Evolutionary conservation across 2,888 invertebrate genomes (phyloP).

Genomic region (Sisyra terminalis): DNA sequence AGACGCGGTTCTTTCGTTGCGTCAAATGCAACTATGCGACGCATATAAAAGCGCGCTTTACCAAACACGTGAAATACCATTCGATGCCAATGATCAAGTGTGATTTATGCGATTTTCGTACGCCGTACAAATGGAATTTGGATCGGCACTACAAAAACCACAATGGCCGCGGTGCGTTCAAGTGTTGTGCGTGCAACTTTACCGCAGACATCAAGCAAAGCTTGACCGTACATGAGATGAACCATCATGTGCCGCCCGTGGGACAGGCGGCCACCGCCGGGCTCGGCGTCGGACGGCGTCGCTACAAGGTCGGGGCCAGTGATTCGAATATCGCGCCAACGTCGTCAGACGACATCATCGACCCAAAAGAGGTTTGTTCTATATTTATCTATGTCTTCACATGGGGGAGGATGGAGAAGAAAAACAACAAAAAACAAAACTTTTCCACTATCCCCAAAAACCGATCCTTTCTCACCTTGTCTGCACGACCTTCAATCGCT

Average conservation of each 20-base stretch:
- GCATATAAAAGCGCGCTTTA: conserved; percentile 74
- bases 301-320: conserved; percentile 60
- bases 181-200: conserved; percentile 77
- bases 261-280: conserved; percentile 41
- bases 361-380: neutral
- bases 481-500: no score
- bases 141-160: conserved; percentile 89
- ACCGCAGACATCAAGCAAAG: conserved; percentile 85
- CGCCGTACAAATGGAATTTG: conserved; percentile 84
- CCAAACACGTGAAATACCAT: conserved; percentile 86
- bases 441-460: no score
- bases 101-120: conserved; percentile 81
- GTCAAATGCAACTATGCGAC: conserved; percentile 83
- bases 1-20: conserved; percentile 67
- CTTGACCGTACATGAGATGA: conserved; percentile 80
- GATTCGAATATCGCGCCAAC: conserved; percentile 22
- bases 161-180: conserved; percentile 65
- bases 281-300: conserved; percentile 36
- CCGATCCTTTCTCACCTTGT: no score
- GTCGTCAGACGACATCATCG: neutral
- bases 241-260: conserved; percentile 71
- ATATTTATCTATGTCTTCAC: no score
- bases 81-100: conserved; percentile 92
- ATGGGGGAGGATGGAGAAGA: no score
- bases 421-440: no score